Percentiles rank a stretch among this genome's conserved stretches.
phyloP scores from a whole-genome alignment of 2,113 vertebrate species.

The Salvelinus alpinus region DNA sequence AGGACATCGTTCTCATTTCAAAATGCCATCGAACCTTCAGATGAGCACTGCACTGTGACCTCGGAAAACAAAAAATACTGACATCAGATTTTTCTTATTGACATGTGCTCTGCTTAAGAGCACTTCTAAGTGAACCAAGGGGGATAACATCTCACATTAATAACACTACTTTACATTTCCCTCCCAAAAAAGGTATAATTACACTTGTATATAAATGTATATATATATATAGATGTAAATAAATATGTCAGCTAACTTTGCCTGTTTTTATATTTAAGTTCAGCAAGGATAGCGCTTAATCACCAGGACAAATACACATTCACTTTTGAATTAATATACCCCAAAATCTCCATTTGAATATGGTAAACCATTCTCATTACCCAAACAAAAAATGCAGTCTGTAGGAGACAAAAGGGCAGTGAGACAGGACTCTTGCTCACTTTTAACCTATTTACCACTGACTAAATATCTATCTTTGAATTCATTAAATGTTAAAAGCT shows the following conservation, averaged over 20 bases:
- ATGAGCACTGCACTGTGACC: slow-evolving; percentile 80
- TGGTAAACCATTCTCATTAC: slow-evolving; percentile 75
- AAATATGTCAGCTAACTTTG: slow-evolving; percentile 37
- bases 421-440: slow-evolving; percentile 42
- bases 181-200: slow-evolving; percentile 57
- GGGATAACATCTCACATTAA: slow-evolving; percentile 37
- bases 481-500: slow-evolving; percentile 71
- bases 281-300: slow-evolving; percentile 68
- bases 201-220: slow-evolving; percentile 33
- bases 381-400: slow-evolving; percentile 69
- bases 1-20: slow-evolving; percentile 84
- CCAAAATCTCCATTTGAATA: slow-evolving; percentile 64
- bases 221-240: slow-evolving; percentile 32
- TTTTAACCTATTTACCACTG: slow-evolving; percentile 61
- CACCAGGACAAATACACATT: slow-evolving; percentile 75
- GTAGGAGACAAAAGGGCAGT: slow-evolving; percentile 70
- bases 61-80: slow-evolving; percentile 80
- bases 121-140: slow-evolving; percentile 26
- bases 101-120: slow-evolving; percentile 69
- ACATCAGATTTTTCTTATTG: slow-evolving; percentile 80
- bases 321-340: slow-evolving; percentile 68
- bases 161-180: slow-evolving; percentile 44
- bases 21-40: slow-evolving; percentile 84
- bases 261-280: slow-evolving; percentile 52
- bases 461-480: slow-evolving; percentile 63